These are phyloP conservation scores for Pseudomugil gertrudae DNA, from an alignment of 2,797 vertebrate species.

Conservation along the genomic window DNA sequence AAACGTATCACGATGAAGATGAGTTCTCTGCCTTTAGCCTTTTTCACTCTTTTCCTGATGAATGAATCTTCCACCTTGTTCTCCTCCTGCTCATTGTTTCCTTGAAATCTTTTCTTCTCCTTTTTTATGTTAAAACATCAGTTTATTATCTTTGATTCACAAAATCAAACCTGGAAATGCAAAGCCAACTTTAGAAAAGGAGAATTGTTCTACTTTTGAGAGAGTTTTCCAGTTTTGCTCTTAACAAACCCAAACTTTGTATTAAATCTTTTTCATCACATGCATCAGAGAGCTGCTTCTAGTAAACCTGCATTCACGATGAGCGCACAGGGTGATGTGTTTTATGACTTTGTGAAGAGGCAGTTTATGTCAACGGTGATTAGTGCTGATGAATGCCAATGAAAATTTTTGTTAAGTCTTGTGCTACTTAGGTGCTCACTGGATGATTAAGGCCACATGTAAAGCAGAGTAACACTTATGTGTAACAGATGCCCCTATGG, in stretches of 20 bases:
- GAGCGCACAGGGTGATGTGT: slow-evolving; percentile 65
- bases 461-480: slow-evolving; percentile 62
- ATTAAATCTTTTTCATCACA: slow-evolving; percentile 42
- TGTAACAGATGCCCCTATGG: slow-evolving; percentile 66
- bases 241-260: slow-evolving; percentile 38
- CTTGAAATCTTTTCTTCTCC: slow-evolving; percentile 9
- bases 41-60: slow-evolving; percentile 13
- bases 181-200: slow-evolving; percentile 12
- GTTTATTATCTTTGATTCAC: slow-evolving; percentile 33
- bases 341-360: slow-evolving; percentile 77
- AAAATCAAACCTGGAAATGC: slow-evolving; percentile 20
- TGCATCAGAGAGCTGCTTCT: slow-evolving; percentile 49
- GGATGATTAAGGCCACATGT: slow-evolving; percentile 77
- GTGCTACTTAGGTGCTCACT: slow-evolving; percentile 60
- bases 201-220: slow-evolving; percentile 3
- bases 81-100: slow-evolving; percentile 32
- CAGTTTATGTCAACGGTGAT: slow-evolving; percentile 79
- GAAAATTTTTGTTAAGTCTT: slow-evolving; percentile 69
- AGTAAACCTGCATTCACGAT: slow-evolving; percentile 65
- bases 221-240: slow-evolving; percentile 22
- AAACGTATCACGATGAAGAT: slow-evolving; percentile 10
- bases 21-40: slow-evolving; percentile 12
- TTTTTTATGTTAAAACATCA: slow-evolving; percentile 34
- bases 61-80: slow-evolving; percentile 19
- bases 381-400: slow-evolving; percentile 78